phyloP scores from a whole-genome alignment of 2,113 vertebrate species.

The Seriola rivoliana region DNA sequence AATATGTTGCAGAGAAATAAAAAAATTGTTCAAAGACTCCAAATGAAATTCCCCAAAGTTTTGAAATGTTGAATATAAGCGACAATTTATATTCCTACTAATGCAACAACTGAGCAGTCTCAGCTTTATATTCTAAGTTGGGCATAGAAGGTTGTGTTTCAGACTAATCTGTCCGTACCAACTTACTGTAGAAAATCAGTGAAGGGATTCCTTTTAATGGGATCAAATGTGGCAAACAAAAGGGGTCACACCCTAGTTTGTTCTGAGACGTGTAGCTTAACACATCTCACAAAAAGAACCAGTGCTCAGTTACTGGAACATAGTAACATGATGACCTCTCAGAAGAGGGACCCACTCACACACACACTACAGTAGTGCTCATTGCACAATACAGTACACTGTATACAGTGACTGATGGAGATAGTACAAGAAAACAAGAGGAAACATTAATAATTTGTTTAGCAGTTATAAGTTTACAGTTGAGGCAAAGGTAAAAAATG shows the following conservation, averaged over 20 bases:
- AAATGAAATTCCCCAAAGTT: neutral
- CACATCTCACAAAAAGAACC: constrained; percentile 14
- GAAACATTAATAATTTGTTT: neutral
- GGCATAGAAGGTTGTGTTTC: neutral
- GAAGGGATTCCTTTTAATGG: neutral
- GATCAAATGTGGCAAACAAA: constrained; percentile 36
- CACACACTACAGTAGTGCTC: neutral
- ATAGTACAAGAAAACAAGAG: neutral
- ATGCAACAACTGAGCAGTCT: no score
- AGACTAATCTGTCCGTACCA: neutral
- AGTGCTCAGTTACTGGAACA: constrained; percentile 44
- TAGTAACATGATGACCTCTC: constrained; percentile 41
- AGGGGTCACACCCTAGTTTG: constrained; percentile 22
- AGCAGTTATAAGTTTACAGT: neutral
- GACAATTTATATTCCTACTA: neutral
- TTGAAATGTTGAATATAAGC: neutral
- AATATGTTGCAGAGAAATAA: neutral
- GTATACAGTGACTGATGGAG: neutral
- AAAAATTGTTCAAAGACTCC: neutral
- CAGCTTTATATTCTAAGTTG: neutral
- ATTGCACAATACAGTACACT: neutral
- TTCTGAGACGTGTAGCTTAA: constrained; percentile 26
- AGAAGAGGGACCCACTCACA: neutral
- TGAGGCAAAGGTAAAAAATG: neutral
- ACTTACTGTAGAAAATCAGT: neutral